Evolutionary conservation across 2,113 vertebrate species (phyloP).

Genomic region (Machaerirhynchus nigripectus): DNA sequence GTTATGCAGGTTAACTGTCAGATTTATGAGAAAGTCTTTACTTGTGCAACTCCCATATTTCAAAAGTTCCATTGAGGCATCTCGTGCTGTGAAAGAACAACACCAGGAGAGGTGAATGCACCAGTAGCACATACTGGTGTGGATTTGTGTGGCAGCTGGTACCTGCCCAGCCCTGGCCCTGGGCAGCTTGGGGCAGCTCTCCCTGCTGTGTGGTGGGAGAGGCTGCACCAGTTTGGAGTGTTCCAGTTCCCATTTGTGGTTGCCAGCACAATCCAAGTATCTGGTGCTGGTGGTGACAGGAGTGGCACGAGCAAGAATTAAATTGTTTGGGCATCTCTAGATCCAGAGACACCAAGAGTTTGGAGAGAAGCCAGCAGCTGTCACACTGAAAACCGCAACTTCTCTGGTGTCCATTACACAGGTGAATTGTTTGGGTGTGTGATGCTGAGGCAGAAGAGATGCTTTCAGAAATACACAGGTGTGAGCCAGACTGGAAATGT

Average conservation of each 20-base stretch:
- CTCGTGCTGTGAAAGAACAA: background rate
- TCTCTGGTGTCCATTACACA: background rate
- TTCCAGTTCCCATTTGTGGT: background rate
- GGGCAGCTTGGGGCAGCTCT: background rate
- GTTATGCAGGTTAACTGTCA: conserved; percentile 34
- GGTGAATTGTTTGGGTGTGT: background rate
- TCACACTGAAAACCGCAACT: background rate
- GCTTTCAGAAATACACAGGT: background rate
- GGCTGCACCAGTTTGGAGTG: background rate
- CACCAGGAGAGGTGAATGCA: background rate
- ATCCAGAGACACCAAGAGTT: background rate
- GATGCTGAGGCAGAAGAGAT: background rate
- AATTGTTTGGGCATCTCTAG: background rate
- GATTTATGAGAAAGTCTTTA: conserved; percentile 39
- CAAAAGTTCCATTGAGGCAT: background rate
- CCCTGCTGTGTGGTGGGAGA: background rate
- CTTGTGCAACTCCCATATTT: background rate
- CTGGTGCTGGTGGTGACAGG: background rate
- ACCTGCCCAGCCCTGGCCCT: background rate
- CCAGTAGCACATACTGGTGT: background rate
- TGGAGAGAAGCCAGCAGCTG: background rate
- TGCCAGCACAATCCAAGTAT: background rate
- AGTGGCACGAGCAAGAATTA: background rate
- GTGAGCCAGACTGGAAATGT: background rate
- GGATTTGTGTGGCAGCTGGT: background rate